Evolutionary conservation across 2,113 vertebrate species (phyloP), one percentile per base, ranked within the genome.

Genomic region (Ascaphus truei): DNA sequence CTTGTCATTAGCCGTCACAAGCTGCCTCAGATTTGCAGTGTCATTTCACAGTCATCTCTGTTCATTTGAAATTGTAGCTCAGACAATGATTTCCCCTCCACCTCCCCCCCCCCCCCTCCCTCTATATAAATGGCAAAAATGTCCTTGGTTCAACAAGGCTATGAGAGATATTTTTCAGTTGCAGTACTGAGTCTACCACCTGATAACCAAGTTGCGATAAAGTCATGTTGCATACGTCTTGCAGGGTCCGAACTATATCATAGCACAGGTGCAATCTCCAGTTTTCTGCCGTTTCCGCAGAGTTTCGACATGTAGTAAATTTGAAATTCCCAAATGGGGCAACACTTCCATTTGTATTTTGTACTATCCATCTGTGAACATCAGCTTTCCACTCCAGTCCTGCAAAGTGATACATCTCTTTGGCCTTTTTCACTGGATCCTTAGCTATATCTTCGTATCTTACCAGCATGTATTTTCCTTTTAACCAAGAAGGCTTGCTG

Each of bases 361-460:
- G 80, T 16, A 71, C 51, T 7, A 93, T 88, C 91, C 91, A 93
- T 13, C 1, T 63, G 18, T 75, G 76, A 33, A 93, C 88, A 39
- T 77, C 81, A 9, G 77, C 68, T 16, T 84, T 81, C 81, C 88
- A 80, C 33, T 85, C 77, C 58, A 93, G 62, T 2, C 88, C 89
- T 10, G 86, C 39, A 51, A 92, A 93, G 56, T 73, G 83, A 72
- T 90, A 91, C 26, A 93, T 85, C 62, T 91, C 86, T 3, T 62
- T 63, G 16, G 85, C 75, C 23, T 89, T 90, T 23, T 79, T 76
- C 63, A 79, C 71, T 0, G 91, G 90, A 22, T 83, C 82, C 12
- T 78, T 76, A 1, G 90, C 89, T 55, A 93, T 64, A 67, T 93
- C 91, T 79, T 93, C 91, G 12, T 93, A 91, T 5, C 91, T 82